A percentile compares a stretch with the other conserved stretches of the same genome.
Conservation (phyloP, 2,797 vertebrate genomes). For the Dromococcyx pavoninus region DNA sequence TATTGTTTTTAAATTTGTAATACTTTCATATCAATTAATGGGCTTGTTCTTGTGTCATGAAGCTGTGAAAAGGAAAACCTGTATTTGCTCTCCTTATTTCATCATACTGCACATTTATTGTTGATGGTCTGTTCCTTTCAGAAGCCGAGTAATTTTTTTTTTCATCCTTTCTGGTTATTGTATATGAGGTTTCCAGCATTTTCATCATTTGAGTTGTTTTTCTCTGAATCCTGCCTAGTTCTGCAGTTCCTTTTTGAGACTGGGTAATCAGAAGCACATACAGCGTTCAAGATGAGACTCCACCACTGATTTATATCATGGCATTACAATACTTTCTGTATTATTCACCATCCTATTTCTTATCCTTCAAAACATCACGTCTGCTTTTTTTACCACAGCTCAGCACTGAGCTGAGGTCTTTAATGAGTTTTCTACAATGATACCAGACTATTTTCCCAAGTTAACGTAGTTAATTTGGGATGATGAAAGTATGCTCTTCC, state of each 20-base stretch:
- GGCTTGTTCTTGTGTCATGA: neutral
- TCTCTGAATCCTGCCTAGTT: neutral
- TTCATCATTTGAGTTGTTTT: neutral
- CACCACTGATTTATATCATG: constrained; percentile 59
- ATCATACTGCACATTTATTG: neutral
- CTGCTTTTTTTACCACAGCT: constrained; percentile 61
- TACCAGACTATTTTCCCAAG: constrained; percentile 57
- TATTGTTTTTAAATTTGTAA: neutral
- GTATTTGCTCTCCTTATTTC: neutral
- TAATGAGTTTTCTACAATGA: constrained; percentile 62
- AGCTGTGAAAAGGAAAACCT: neutral
- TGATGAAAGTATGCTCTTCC: constrained; percentile 49
- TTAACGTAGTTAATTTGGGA: constrained; percentile 53
- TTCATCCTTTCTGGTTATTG: neutral
- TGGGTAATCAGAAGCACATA: constrained; percentile 3
- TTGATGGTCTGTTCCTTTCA: neutral
- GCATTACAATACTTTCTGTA: constrained; percentile 48
- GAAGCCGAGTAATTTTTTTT: neutral
- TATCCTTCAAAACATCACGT: constrained; percentile 64
- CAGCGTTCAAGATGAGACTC: constrained; percentile 47
- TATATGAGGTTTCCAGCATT: neutral
- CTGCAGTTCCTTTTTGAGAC: neutral
- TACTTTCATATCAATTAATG: neutral
- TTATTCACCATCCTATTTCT: constrained; percentile 63
- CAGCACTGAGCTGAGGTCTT: constrained; percentile 39